Conservation (phyloP, 2,113 vertebrate genomes). For the Phyllostomus discolor region DNA sequence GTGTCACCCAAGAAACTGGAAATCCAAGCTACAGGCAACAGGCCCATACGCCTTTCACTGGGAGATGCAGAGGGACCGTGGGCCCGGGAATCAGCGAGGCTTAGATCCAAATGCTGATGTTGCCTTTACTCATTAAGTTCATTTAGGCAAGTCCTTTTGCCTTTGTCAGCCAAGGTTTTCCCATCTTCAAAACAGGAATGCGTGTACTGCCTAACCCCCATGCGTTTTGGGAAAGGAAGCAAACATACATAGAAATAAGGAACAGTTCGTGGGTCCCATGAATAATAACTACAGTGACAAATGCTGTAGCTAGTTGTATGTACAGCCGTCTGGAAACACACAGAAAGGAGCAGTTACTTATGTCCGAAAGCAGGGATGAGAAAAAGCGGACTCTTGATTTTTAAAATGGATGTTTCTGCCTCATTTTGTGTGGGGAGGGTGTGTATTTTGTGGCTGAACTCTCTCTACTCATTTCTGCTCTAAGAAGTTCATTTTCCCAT, state of each 20-base stretch:
- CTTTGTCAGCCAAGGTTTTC: neutral
- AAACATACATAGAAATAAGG: neutral
- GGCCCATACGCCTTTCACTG: neutral
- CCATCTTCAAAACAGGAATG: neutral
- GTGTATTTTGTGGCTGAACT: neutral
- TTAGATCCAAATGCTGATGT: neutral
- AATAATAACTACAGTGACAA: neutral
- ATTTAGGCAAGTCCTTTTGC: neutral
- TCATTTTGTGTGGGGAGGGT: neutral
- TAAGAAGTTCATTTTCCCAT: neutral
- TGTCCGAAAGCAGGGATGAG: neutral
- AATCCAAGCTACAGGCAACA: neutral
- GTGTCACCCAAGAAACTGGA: neutral
- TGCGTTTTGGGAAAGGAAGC: neutral
- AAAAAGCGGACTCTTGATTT: neutral
- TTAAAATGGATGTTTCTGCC: neutral
- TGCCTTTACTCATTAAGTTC: neutral
- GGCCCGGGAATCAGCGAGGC: neutral
- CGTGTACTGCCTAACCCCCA: fast-evolving
- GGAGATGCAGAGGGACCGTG: neutral
- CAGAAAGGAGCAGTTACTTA: neutral
- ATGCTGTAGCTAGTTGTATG: neutral
- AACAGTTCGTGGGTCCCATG: neutral
- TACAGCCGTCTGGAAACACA: neutral
- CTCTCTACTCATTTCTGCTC: neutral